Evolutionary conservation across 2,113 vertebrate genomes (phyloP).

Genomic region (Camelus bactrianus): DNA sequence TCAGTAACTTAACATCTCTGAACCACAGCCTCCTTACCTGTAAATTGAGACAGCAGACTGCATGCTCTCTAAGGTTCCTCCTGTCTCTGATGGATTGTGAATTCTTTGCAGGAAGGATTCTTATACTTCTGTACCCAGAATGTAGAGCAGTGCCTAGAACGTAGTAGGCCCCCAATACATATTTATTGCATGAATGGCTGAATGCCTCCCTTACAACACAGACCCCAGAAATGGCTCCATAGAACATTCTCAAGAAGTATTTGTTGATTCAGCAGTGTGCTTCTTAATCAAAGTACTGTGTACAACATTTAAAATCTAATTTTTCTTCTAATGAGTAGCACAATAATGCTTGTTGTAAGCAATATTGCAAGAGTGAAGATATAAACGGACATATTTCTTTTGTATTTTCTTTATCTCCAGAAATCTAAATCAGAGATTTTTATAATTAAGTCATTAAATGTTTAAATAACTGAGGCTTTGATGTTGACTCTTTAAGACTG

Average conservation of each 20-base stretch:
- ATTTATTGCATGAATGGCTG: not conserved
- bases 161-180: not conserved
- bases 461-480: conserved; percentile 53
- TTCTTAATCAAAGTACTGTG: conserved; percentile 8
- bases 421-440: conserved; percentile 53
- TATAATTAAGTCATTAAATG: conserved; percentile 31
- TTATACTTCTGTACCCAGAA: not conserved
- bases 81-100: not conserved
- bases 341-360: conserved; percentile 2
- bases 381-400: conserved; percentile 34
- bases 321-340: not conserved
- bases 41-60: not conserved
- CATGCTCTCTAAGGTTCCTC: not conserved
- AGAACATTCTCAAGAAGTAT: conserved; percentile 31
- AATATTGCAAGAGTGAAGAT: conserved; percentile 19
- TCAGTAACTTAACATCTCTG: not conserved
- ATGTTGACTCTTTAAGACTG: conserved; percentile 40
- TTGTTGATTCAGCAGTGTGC: not conserved
- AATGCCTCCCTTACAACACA: not conserved
- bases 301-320: conserved; percentile 50
- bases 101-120: conserved; percentile 22
- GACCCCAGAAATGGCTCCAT: not conserved
- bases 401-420: conserved; percentile 23
- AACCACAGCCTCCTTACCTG: not conserved
- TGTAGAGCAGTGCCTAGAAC: not conserved